A percentile compares a stretch with the other conserved stretches of the same genome.
These are phyloP conservation scores for Pelecanus crispus DNA, from an alignment of 2,113 vertebrate species.

Conservation along the genomic window DNA sequence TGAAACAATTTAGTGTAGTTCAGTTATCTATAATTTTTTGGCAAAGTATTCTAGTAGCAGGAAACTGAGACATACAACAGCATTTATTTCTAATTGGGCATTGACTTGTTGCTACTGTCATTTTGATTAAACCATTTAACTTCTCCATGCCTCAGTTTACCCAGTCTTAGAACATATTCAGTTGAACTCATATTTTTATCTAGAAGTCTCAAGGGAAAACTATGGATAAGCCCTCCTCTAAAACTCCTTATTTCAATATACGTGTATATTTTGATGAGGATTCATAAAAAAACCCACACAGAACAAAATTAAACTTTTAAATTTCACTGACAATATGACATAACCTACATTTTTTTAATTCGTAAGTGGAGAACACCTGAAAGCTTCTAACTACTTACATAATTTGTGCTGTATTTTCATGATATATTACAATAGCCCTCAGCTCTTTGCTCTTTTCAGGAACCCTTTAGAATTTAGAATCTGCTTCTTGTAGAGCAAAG, in stretches of 20 bases:
- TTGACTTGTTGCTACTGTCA: neutral
- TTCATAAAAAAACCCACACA: neutral
- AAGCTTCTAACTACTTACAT: neutral
- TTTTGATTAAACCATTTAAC: neutral
- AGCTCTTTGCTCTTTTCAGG: neutral
- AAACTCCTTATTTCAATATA: neutral
- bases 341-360: neutral
- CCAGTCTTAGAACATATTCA: neutral
- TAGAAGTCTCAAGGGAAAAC: neutral
- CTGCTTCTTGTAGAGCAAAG: neutral
- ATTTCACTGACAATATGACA: neutral
- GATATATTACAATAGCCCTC: neutral
- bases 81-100: neutral
- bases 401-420: neutral
- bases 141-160: neutral
- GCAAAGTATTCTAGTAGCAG: neutral
- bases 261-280: neutral
- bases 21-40: constrained; percentile 7
- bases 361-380: neutral
- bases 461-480: neutral
- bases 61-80: neutral
- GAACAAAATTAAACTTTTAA: neutral
- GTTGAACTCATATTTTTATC: neutral
- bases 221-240: neutral
- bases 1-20: constrained; percentile 7